Percentiles rank a stretch among this genome's conserved stretches.
Conservation (phyloP, 1,140 invertebrate genomes). For the Drosophila tristis region DNA sequence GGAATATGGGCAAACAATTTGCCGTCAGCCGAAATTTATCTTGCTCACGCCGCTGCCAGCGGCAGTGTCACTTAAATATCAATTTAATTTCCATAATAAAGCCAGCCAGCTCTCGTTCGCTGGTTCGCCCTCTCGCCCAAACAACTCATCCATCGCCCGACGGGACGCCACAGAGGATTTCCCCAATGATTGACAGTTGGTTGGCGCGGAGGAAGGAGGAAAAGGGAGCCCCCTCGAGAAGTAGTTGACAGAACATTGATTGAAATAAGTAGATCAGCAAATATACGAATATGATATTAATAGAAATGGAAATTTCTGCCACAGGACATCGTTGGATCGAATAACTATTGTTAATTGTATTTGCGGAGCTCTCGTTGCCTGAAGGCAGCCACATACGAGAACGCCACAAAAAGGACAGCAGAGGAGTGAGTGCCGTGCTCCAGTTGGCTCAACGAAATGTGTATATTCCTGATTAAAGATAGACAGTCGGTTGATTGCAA, state of each 20-base stretch:
- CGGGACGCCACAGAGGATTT: constrained; percentile 53
- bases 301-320: constrained; percentile 40
- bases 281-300: constrained; percentile 60
- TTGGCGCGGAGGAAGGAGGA: neutral
- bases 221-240: constrained; percentile 37
- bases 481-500: constrained; percentile 31
- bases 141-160: constrained; percentile 3
- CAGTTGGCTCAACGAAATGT: constrained; percentile 6
- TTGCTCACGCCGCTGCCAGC: constrained; percentile 40
- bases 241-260: constrained; percentile 58
- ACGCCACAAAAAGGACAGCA: constrained; percentile 17
- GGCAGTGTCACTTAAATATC: constrained; percentile 76
- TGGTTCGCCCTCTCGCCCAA: constrained; percentile 7
- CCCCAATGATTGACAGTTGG: constrained; percentile 71
- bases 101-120: constrained; percentile 13
- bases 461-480: constrained; percentile 32
- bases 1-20: constrained; percentile 68
- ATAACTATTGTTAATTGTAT: constrained; percentile 75
- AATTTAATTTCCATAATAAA: constrained; percentile 81
- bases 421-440: too few relatives aligned
- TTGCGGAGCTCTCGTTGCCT: constrained; percentile 61
- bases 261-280: constrained; percentile 59
- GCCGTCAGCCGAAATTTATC: constrained; percentile 70
- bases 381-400: constrained; percentile 21
- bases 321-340: constrained; percentile 22